A percentile compares a stretch with the other conserved stretches of the same genome.
Evolutionary conservation across 2,888 invertebrate species (phyloP).

Genomic region (Lasiommata megera): DNA sequence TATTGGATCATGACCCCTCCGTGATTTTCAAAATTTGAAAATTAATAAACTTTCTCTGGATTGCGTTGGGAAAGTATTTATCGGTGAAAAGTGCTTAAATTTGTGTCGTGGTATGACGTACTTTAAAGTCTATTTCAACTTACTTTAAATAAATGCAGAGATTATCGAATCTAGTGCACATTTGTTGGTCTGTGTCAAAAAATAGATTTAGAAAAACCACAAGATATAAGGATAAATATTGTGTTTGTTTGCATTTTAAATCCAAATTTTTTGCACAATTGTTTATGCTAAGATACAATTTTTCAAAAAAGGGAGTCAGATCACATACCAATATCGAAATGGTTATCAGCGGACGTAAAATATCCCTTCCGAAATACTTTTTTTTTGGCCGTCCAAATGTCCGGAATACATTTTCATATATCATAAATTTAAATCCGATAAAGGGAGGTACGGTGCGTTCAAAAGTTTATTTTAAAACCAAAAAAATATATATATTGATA

Average conservation of each 20-base stretch:
- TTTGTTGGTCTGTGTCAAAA: no score
- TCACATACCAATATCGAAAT: slow-evolving; percentile 6
- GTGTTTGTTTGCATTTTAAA: no score
- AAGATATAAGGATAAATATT: no score
- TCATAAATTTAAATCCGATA: slow-evolving; percentile 22
- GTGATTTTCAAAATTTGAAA: slow-evolving; percentile 22
- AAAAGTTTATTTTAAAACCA: neutral
- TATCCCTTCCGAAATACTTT: neutral
- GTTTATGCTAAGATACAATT: neutral
- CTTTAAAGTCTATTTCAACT: no score
- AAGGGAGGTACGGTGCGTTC: slow-evolving; percentile 4
- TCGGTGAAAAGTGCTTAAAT: neutral
- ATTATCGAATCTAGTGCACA: no score
- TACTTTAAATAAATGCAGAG: no score
- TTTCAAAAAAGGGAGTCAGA: neutral
- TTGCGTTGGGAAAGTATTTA: neutral
- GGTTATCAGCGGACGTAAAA: slow-evolving; percentile 5
- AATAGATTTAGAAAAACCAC: no score
- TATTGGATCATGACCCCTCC: slow-evolving; percentile 33
- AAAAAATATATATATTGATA: neutral
- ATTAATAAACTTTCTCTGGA: neutral
- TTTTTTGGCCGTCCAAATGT: slow-evolving; percentile 10
- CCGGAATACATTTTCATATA: slow-evolving; percentile 22
- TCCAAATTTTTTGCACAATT: no score
- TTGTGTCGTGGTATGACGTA: neutral